Percentiles rank a stretch among this genome's conserved stretches.
Conservation (phyloP, 2,888 invertebrate species). For the Chaetogeoica ovagalla region DNA sequence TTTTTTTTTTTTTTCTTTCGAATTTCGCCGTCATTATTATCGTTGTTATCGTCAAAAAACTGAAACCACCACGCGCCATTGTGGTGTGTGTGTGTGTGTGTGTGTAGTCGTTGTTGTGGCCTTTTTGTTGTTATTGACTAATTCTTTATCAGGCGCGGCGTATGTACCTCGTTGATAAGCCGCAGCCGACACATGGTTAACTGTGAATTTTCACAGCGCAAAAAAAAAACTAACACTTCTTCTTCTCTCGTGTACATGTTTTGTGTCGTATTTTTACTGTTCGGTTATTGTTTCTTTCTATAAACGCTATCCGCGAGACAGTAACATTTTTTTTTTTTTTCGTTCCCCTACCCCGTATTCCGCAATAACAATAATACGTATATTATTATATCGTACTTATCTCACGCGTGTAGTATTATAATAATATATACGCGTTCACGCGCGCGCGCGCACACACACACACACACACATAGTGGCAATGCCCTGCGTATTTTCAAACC, state of each 20-base stretch:
- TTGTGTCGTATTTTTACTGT: no score
- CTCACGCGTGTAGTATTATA: not conserved
- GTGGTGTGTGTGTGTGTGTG: no score
- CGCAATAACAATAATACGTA: not conserved
- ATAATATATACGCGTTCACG: no score
- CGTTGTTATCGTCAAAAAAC: constrained; percentile 2
- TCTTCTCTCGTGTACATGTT: no score
- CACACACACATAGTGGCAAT: constrained; percentile 37
- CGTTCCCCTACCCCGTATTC: not conserved
- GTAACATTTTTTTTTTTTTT: not conserved
- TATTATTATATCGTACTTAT: not conserved
- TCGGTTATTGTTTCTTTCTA: not conserved
- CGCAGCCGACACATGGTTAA: constrained; percentile 8
- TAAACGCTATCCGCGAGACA: not conserved
- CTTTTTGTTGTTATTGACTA: constrained; percentile 17
- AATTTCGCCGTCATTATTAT: constrained; percentile 21
- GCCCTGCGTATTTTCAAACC: constrained; percentile 47
- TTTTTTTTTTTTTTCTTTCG: not conserved
- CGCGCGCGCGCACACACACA: not conserved
- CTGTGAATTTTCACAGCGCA: no score
- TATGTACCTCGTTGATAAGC: not conserved
- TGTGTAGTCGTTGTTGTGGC: no score
- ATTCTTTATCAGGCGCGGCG: constrained; percentile 18
- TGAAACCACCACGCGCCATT: not conserved
- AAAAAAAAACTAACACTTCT: no score